A percentile compares a stretch with the other conserved stretches of the same genome.
phyloP scores from a whole-genome alignment of 2,888 invertebrate species.

The Chironomus riparius region DNA sequence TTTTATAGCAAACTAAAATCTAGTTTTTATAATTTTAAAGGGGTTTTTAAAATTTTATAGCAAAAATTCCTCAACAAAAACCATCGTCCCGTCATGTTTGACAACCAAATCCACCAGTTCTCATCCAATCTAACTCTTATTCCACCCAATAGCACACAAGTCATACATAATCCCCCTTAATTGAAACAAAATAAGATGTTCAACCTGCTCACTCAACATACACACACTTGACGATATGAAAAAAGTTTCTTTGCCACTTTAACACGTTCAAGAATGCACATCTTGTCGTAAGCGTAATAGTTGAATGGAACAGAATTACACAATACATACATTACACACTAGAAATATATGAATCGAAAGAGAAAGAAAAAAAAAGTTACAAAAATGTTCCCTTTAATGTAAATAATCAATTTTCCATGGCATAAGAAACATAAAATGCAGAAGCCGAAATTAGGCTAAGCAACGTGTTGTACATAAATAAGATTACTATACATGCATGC shows the following conservation, averaged over 20 bases:
- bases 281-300: not conserved
- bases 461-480: not conserved
- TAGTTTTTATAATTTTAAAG: too few relatives aligned
- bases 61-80: too few relatives aligned
- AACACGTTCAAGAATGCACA: constrained; percentile 3
- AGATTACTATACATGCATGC: not conserved
- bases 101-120: too few relatives aligned
- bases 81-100: too few relatives aligned
- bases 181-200: not conserved
- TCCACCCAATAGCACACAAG: too few relatives aligned
- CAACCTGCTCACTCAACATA: not conserved
- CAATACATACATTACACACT: too few relatives aligned
- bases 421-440: constrained; percentile 12
- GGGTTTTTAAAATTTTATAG: too few relatives aligned
- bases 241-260: not conserved
- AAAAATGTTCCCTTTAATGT: constrained; percentile 4
- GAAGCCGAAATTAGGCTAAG: not conserved
- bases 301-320: not conserved
- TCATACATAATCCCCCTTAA: not conserved
- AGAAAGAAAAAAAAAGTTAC: not conserved
- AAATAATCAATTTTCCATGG: constrained; percentile 17
- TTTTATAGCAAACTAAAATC: too few relatives aligned
- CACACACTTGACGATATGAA: not conserved
- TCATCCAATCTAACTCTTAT: too few relatives aligned
- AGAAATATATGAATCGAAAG: not conserved